These are phyloP conservation scores for Drosophila parabipectinata DNA, from an alignment of 1,140 invertebrate species.

Conservation along the genomic window DNA sequence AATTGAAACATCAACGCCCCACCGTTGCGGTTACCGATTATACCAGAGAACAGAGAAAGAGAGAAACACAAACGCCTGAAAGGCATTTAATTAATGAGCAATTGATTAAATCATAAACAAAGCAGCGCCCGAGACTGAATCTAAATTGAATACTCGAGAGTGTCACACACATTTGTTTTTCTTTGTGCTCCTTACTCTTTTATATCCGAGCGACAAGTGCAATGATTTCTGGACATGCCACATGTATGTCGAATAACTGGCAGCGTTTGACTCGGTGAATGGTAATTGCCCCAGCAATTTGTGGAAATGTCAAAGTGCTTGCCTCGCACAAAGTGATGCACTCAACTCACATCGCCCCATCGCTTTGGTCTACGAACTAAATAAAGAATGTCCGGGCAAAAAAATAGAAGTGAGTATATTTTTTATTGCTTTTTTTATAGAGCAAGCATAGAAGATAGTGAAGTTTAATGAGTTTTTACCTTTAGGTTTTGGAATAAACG, in stretches of 20 bases:
- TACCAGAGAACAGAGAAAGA: not conserved
- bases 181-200: slow-evolving; percentile 25
- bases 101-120: slow-evolving; percentile 82
- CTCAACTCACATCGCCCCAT: slow-evolving; percentile 43
- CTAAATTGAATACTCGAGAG: slow-evolving; percentile 53
- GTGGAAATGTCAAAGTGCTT: slow-evolving; percentile 64
- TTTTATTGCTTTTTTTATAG: slow-evolving; percentile 1
- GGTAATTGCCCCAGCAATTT: slow-evolving; percentile 75
- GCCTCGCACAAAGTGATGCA: slow-evolving; percentile 34
- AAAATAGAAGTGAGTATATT: not conserved
- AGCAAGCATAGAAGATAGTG: not conserved
- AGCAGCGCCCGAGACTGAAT: slow-evolving; percentile 37
- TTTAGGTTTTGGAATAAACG: too few relatives aligned
- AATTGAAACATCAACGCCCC: slow-evolving; percentile 63
- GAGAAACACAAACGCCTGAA: slow-evolving; percentile 9
- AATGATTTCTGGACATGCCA: slow-evolving; percentile 64
- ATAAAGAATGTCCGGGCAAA: slow-evolving; percentile 29
- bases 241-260: slow-evolving; percentile 12
- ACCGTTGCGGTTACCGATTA: not conserved
- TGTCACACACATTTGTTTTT: slow-evolving; percentile 31
- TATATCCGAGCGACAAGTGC: slow-evolving; percentile 45
- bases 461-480: not conserved
- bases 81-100: slow-evolving; percentile 77
- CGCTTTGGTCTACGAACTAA: slow-evolving; percentile 1
- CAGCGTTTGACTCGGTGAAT: slow-evolving; percentile 50